These are phyloP conservation scores for Sogatella furcifera DNA, from an alignment of 1,140 invertebrate species.

Conservation along the genomic window DNA sequence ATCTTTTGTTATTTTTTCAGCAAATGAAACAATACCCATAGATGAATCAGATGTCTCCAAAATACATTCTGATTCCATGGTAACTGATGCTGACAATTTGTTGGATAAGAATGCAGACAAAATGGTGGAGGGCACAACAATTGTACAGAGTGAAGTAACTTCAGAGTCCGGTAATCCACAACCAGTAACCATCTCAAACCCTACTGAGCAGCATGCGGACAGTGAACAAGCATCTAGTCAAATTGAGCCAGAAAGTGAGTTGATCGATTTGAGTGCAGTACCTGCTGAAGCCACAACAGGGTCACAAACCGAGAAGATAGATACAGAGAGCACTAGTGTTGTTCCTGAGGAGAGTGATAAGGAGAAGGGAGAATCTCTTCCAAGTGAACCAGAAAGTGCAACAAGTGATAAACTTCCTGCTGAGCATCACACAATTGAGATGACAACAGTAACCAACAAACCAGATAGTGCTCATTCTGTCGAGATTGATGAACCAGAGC, in stretches of 20 bases:
- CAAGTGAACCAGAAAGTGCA: slow-evolving; percentile 34
- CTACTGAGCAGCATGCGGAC: neutral
- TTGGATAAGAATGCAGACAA: slow-evolving; percentile 12
- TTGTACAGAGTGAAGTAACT: slow-evolving; percentile 17
- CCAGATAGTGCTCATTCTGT: neutral
- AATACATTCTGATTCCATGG: slow-evolving; percentile 8
- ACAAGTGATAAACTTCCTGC: neutral
- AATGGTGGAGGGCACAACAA: slow-evolving; percentile 14
- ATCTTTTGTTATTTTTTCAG: slow-evolving; percentile 13
- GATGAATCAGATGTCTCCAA: neutral
- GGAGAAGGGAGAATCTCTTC: slow-evolving; percentile 34
- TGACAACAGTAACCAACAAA: no score
- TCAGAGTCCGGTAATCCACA: neutral
- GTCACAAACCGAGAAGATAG: neutral
- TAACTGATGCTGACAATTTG: slow-evolving; percentile 26
- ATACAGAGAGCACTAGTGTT: neutral
- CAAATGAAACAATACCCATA: slow-evolving; percentile 23
- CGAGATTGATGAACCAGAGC: slow-evolving; percentile 9
- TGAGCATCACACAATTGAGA: neutral
- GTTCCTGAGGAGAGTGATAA: slow-evolving; percentile 23
- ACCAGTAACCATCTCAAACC: neutral
- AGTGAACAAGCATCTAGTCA: neutral
- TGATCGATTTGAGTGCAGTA: slow-evolving; percentile 10
- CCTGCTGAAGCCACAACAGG: slow-evolving; percentile 1
- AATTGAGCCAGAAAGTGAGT: slow-evolving; percentile 9